Percentiles rank a stretch among this genome's conserved stretches.
Conservation (phyloP, 2,888 invertebrate genomes). For the Syrphus vitripennis region DNA sequence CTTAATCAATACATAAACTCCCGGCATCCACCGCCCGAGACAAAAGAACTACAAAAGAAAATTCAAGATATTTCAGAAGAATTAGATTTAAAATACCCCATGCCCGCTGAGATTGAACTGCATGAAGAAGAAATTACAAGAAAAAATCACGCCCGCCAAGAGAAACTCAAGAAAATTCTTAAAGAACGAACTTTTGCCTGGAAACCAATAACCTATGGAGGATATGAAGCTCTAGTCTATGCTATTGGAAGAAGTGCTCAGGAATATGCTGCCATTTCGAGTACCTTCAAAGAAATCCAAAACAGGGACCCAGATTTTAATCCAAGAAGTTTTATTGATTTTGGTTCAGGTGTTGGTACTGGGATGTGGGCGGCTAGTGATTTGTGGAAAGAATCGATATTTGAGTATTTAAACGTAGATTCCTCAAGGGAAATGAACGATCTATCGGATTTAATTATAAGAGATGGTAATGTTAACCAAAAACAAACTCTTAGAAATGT, state of each 20-base stretch:
- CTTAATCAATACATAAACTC: slow-evolving; percentile 84
- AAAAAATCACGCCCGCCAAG: slow-evolving; percentile 82
- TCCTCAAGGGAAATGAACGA: slow-evolving; percentile 91
- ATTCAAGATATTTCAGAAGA: slow-evolving; percentile 75
- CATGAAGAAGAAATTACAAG: slow-evolving; percentile 79
- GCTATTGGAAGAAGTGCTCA: slow-evolving; percentile 86
- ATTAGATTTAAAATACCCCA: slow-evolving; percentile 75
- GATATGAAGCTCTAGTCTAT: slow-evolving; percentile 86
- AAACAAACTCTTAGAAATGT: slow-evolving; percentile 84
- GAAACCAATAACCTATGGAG: slow-evolving; percentile 88
- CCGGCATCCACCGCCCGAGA: slow-evolving; percentile 86
- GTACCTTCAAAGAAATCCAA: slow-evolving; percentile 89
- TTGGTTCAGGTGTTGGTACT: slow-evolving; percentile 95
- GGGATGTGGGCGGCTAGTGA: slow-evolving; percentile 91
- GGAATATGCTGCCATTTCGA: slow-evolving; percentile 88
- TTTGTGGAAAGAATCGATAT: slow-evolving; percentile 87
- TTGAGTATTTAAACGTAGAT: slow-evolving; percentile 94
- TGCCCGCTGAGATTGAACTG: slow-evolving; percentile 72
- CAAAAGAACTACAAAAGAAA: slow-evolving; percentile 75
- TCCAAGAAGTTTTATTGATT: slow-evolving; percentile 92
- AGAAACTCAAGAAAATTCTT: slow-evolving; percentile 83
- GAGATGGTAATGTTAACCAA: slow-evolving; percentile 85
- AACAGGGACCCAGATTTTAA: slow-evolving; percentile 85
- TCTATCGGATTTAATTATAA: slow-evolving; percentile 87
- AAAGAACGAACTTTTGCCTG: slow-evolving; percentile 87